phyloP scores from a whole-genome alignment of 2,113 vertebrate genomes.

The Gobio gobio region DNA sequence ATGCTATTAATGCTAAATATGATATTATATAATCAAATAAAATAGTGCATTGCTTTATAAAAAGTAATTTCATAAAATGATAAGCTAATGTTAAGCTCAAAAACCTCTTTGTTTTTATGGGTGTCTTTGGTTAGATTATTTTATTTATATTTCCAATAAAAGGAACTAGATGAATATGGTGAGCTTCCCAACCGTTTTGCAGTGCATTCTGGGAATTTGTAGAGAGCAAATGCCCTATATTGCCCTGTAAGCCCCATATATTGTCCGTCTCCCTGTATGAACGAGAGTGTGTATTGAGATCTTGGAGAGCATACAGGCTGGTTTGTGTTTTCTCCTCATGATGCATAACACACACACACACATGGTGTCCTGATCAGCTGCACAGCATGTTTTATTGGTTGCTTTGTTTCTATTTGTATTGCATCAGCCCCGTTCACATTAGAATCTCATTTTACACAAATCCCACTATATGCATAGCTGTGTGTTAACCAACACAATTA shows the following conservation, averaged over 20 bases:
- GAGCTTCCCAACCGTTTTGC: neutral
- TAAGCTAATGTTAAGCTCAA: neutral
- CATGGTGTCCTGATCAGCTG: neutral
- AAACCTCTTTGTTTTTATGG: no score
- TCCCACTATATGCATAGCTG: neutral
- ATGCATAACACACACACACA: neutral
- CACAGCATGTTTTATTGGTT: neutral
- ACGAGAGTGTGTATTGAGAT: neutral
- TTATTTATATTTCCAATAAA: neutral
- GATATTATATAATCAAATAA: neutral
- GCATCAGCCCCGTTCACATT: conserved; percentile 3
- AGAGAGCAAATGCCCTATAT: no score
- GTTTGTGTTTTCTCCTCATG: neutral
- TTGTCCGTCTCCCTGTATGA: neutral
- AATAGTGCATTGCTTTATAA: neutral
- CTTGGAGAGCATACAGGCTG: neutral
- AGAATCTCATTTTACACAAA: neutral
- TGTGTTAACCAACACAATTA: neutral
- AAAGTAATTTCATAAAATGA: neutral
- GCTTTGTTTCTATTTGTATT: neutral
- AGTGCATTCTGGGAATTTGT: neutral
- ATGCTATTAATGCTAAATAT: neutral
- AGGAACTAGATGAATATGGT: neutral
- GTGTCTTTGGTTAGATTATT: no score
- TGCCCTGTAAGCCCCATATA: neutral